Percentiles rank a stretch among this genome's conserved stretches.
Conservation (phyloP, 2,797 vertebrate genomes). For the Ctenosaura bakeri region DNA sequence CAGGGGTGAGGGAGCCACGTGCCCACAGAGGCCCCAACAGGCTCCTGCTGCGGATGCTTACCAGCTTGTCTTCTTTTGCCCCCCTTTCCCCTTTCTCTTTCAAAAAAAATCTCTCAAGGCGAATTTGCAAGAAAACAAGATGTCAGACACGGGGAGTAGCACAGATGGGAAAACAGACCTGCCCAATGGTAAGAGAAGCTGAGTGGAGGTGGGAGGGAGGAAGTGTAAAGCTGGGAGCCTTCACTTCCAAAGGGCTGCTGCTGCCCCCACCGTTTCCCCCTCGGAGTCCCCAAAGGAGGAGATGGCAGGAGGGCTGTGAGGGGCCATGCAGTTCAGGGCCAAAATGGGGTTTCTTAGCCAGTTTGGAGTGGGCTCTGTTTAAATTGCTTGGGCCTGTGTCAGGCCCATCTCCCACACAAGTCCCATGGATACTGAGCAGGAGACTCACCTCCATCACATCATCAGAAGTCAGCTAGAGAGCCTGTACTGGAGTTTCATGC, state of each 20-base stretch:
- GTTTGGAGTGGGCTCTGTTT: too few species aligned
- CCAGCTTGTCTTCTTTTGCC: slow-evolving; percentile 17
- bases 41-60: not conserved
- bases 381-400: too few species aligned
- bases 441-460: too few species aligned
- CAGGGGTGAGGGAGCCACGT: fast-evolving
- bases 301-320: too few species aligned
- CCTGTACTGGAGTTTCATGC: not conserved
- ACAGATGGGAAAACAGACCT: slow-evolving; percentile 79
- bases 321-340: too few species aligned
- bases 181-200: slow-evolving; percentile 76
- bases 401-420: not conserved
- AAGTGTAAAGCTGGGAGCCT: not conserved
- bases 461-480: not conserved
- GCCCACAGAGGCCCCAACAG: too few species aligned
- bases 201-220: not conserved
- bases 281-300: too few species aligned
- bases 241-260: not conserved
- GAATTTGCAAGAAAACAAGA: slow-evolving; percentile 51
- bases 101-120: slow-evolving; percentile 60
- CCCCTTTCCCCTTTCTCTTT: slow-evolving; percentile 1
- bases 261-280: too few species aligned
- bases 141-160: slow-evolving; percentile 78
- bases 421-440: not conserved
- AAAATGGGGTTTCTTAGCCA: too few species aligned